Evolutionary conservation across 1,140 invertebrate species (phyloP).

Genomic region (Epicauta chinensis): DNA sequence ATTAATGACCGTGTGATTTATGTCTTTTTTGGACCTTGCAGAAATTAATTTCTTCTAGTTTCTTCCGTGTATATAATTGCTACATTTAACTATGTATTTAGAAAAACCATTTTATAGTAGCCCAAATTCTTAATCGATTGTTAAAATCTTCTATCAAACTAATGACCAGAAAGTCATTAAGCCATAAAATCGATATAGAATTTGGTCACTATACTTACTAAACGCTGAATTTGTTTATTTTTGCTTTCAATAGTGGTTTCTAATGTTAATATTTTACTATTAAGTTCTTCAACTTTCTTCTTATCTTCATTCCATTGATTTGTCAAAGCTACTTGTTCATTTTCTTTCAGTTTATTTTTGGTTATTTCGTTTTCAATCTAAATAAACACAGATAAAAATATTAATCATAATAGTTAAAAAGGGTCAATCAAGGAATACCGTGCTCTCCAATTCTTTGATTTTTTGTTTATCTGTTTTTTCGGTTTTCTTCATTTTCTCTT

Average conservation of each 20-base stretch:
- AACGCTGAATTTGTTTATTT: constrained; percentile 52
- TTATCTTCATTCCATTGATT: constrained; percentile 50
- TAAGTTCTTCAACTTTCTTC: constrained; percentile 44
- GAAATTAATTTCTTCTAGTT: too few relatives aligned
- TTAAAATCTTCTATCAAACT: too few relatives aligned
- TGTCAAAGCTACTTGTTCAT: constrained; percentile 51
- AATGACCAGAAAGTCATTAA: too few relatives aligned
- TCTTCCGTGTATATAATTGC: too few relatives aligned
- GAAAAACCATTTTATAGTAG: too few relatives aligned
- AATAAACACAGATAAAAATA: constrained; percentile 14
- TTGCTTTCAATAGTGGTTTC: constrained; percentile 52
- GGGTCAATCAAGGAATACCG: constrained; percentile 40
- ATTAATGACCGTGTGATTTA: too few relatives aligned
- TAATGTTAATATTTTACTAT: constrained; percentile 49
- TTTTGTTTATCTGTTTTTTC: constrained; percentile 57
- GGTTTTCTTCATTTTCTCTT: constrained; percentile 54
- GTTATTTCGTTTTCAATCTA: constrained; percentile 55
- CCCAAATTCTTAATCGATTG: too few relatives aligned
- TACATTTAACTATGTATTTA: too few relatives aligned
- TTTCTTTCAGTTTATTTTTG: constrained; percentile 50
- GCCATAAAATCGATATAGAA: too few relatives aligned
- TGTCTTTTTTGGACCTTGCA: too few relatives aligned
- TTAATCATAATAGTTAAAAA: constrained; percentile 16
- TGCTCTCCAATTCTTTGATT: constrained; percentile 54
- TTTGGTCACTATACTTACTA: constrained; percentile 43